These are phyloP conservation scores for Augiades crinisus DNA, from an alignment of 2,888 invertebrate genomes.

Conservation along the genomic window DNA sequence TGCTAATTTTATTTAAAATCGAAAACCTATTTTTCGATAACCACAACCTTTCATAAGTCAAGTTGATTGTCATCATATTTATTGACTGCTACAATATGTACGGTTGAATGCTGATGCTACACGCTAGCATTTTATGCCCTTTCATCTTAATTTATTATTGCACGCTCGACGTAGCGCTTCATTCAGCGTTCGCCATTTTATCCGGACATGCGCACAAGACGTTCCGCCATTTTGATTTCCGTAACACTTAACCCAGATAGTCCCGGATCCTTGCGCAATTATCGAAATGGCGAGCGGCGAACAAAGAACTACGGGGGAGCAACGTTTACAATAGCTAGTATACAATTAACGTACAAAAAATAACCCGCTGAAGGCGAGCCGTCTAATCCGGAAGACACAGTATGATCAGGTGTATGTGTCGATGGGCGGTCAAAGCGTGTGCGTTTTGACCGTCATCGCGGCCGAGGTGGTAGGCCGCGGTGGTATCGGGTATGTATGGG, in stretches of 20 bases:
- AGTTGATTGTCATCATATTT: conserved; percentile 75
- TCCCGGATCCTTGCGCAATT: conserved; percentile 52
- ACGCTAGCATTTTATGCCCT: conserved; percentile 62
- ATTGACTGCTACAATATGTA: conserved; percentile 76
- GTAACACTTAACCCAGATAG: conserved; percentile 70
- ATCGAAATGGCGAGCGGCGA: conserved; percentile 49
- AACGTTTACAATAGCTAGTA: conserved; percentile 57
- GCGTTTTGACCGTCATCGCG: conserved; percentile 2
- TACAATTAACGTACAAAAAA: conserved; percentile 61
- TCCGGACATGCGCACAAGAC: conserved; percentile 61
- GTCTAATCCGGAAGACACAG: conserved; percentile 52
- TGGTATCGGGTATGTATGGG: conserved; percentile 63
- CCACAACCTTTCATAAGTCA: conserved; percentile 82
- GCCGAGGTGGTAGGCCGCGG: conserved; percentile 35
- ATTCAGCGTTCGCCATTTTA: conserved; percentile 56
- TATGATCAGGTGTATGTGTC: conserved; percentile 41
- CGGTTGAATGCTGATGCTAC: conserved; percentile 49
- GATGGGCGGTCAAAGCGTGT: conserved; percentile 5
- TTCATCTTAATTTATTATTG: conserved; percentile 61
- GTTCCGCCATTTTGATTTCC: conserved; percentile 72
- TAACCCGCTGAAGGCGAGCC: conserved; percentile 37
- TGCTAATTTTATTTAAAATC: conserved; percentile 76
- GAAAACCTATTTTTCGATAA: conserved; percentile 79
- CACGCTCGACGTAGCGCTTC: conserved; percentile 47
- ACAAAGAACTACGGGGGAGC: conserved; percentile 57